phyloP scores from a whole-genome alignment of 2,113 vertebrate species.

The Haemorhous mexicanus region DNA sequence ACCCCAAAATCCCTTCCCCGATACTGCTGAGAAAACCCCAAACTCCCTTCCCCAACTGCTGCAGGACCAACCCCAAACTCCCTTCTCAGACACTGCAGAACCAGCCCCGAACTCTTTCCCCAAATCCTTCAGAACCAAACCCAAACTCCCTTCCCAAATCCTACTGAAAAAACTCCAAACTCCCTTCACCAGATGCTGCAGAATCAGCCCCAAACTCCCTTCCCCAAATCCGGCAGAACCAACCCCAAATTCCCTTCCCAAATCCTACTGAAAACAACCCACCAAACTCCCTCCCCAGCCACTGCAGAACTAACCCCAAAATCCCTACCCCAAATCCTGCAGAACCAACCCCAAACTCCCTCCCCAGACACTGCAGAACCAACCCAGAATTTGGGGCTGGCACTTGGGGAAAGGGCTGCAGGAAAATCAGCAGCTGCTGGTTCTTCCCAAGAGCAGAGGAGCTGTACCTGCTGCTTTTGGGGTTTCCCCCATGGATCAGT shows the following conservation, averaged over 20 bases:
- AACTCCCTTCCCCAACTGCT: too few relatives aligned
- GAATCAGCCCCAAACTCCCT: too few relatives aligned
- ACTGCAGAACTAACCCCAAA: neutral
- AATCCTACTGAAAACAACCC: too few relatives aligned
- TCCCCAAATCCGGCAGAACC: neutral
- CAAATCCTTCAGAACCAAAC: neutral
- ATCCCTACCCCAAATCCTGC: neutral
- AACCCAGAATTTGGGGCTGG: neutral
- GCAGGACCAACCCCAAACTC: neutral
- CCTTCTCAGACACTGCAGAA: fast-evolving
- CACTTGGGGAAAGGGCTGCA: neutral
- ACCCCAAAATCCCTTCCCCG: too few relatives aligned
- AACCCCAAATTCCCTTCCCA: too few relatives aligned
- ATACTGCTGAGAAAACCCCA: too few relatives aligned
- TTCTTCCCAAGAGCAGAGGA: too few relatives aligned
- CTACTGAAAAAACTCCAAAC: neutral
- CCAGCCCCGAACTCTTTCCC: too few relatives aligned
- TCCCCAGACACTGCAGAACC: neutral
- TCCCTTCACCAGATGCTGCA: fast-evolving
- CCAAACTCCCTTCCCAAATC: neutral
- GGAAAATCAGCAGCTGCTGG: neutral
- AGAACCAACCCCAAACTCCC: fast-evolving
- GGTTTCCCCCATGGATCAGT: fast-evolving
- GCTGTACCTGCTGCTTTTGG: neutral
- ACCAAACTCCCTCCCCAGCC: neutral